A percentile compares a stretch with the other conserved stretches of the same genome.
Conservation (phyloP, 2,888 invertebrate species). For the Podotricha telesiphe region DNA sequence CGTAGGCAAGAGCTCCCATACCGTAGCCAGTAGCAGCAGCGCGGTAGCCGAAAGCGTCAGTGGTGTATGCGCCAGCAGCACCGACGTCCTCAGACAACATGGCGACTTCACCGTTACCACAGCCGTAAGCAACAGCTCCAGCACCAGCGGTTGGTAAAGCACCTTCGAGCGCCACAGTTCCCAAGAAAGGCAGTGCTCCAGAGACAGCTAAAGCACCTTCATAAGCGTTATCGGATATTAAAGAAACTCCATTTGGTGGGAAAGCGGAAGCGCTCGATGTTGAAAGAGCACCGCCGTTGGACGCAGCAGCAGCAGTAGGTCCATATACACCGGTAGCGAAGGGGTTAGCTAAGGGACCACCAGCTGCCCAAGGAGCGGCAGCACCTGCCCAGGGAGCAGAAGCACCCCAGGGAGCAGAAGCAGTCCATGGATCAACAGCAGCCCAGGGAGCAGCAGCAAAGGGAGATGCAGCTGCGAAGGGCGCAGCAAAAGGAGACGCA, state of each 20-base stretch:
- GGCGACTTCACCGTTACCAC: constrained; percentile 49
- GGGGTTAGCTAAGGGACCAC: not conserved
- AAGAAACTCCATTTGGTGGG: constrained; percentile 47
- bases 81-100: constrained; percentile 46
- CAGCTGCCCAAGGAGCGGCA: constrained; percentile 14
- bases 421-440: constrained; percentile 24
- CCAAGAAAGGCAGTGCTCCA: constrained; percentile 52
- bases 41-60: constrained; percentile 36
- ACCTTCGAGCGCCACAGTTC: constrained; percentile 54
- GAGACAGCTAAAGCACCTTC: constrained; percentile 50
- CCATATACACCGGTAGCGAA: not conserved
- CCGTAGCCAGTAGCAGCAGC: constrained; percentile 31
- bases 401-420: not conserved
- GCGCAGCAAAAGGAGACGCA: constrained; percentile 6
- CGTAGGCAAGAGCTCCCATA: constrained; percentile 15
- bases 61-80: constrained; percentile 40
- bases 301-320: constrained; percentile 40
- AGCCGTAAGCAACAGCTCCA: constrained; percentile 52
- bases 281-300: constrained; percentile 44
- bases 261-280: constrained; percentile 52
- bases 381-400: constrained; percentile 4
- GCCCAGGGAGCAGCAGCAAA: constrained; percentile 4
- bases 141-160: constrained; percentile 52
- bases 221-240: constrained; percentile 51
- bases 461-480: constrained; percentile 31